phyloP scores from a whole-genome alignment of 2,113 vertebrate species.

The zebrafish (Danio rerio) region GRCz12tu NC_133196.1:44609001-44609500 shows the following conservation, averaged over 20 bases:
- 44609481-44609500: too few relatives aligned
- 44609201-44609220: background rate
- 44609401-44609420: too few relatives aligned
- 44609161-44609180: constrained; percentile 5
- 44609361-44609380: background rate
- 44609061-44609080: background rate
- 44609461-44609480: too few relatives aligned
- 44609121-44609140: constrained; percentile 8
- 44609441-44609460: too few relatives aligned
- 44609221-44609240: background rate
- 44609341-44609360: background rate
- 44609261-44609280: background rate
- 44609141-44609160: constrained; percentile 5
- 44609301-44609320: background rate
- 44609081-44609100: background rate
- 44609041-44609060: background rate
- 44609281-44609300: background rate
- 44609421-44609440: too few relatives aligned
- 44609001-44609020: background rate
- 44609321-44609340: background rate
- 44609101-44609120: background rate
- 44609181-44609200: background rate
- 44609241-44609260: background rate
- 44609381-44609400: background rate
- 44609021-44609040: background rate